Evolutionary conservation across 2,888 invertebrate genomes (phyloP).

Genomic region (Lochmaea capreae): DNA sequence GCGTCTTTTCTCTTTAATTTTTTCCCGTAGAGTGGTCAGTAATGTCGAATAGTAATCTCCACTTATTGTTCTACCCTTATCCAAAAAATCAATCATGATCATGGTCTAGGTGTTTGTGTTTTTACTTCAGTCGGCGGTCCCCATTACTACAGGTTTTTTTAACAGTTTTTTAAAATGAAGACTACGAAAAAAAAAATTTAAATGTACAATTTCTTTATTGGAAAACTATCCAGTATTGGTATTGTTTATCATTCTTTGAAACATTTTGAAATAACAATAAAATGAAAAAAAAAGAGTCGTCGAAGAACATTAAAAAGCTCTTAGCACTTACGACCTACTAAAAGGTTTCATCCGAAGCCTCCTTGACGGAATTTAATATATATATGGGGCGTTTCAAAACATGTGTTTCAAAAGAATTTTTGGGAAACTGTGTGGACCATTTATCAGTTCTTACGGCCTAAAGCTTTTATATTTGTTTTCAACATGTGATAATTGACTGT

Average conservation of each 20-base stretch:
- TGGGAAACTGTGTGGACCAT: slow-evolving; percentile 47
- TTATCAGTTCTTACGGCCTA: slow-evolving; percentile 50
- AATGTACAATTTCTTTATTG: too few relatives aligned
- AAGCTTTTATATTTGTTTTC: slow-evolving; percentile 53
- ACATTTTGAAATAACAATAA: slow-evolving; percentile 33
- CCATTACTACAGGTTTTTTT: too few relatives aligned
- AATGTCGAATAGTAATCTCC: too few relatives aligned
- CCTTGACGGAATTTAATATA: slow-evolving; percentile 54
- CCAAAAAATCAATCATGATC: too few relatives aligned
- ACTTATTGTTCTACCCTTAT: too few relatives aligned
- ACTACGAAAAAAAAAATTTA: too few relatives aligned
- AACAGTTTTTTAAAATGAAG: too few relatives aligned
- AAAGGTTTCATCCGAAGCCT: slow-evolving; percentile 57
- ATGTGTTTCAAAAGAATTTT: slow-evolving; percentile 51
- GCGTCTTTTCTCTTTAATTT: too few relatives aligned
- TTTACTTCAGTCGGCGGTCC: too few relatives aligned
- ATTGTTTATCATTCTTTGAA: slow-evolving; percentile 39
- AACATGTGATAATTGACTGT: slow-evolving; percentile 52
- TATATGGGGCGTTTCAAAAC: slow-evolving; percentile 53
- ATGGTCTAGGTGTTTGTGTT: too few relatives aligned
- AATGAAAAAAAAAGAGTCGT: slow-evolving; percentile 51
- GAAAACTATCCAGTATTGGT: not conserved
- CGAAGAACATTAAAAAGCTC: slow-evolving; percentile 62
- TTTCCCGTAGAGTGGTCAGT: too few relatives aligned
- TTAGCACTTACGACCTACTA: slow-evolving; percentile 59